A percentile compares a stretch with the other conserved stretches of the same genome.
Evolutionary conservation across 2,888 invertebrate genomes (phyloP).

Genomic region (Perizoma flavofasciatum): DNA sequence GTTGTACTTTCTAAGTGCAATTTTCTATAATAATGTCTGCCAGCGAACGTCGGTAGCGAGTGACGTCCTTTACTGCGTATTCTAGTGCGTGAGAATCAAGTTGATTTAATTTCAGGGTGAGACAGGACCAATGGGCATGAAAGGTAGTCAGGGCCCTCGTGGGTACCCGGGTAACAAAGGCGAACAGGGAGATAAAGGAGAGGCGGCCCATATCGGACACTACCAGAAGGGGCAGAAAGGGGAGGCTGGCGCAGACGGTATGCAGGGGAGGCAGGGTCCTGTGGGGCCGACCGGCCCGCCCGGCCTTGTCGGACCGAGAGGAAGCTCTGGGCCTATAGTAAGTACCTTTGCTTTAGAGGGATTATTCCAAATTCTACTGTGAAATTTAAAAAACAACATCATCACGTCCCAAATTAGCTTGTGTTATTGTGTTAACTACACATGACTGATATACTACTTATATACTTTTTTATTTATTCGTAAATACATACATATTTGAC

Average conservation of each 20-base stretch:
- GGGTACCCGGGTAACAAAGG: slow-evolving; percentile 88
- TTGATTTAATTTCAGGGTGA: slow-evolving; percentile 82
- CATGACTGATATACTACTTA: too few relatives aligned
- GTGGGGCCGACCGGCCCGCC: slow-evolving; percentile 85
- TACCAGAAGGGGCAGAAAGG: slow-evolving; percentile 93
- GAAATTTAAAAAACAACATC: too few relatives aligned
- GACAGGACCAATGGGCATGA: slow-evolving; percentile 87
- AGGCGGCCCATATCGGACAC: slow-evolving; percentile 88
- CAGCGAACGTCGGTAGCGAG: too few relatives aligned
- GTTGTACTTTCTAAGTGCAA: too few relatives aligned
- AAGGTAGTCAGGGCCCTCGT: slow-evolving; percentile 90
- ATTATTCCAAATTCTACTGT: too few relatives aligned
- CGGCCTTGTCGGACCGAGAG: slow-evolving; percentile 85
- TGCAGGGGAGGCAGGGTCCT: slow-evolving; percentile 85
- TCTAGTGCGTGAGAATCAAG: not conserved
- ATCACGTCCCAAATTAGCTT: too few relatives aligned
- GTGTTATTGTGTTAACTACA: too few relatives aligned
- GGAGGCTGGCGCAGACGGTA: slow-evolving; percentile 91
- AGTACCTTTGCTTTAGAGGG: slow-evolving; percentile 8
- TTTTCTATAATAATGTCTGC: too few relatives aligned
- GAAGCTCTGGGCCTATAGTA: slow-evolving; percentile 85
- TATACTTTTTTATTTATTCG: too few relatives aligned
- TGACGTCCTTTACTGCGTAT: too few relatives aligned
- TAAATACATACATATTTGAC: too few relatives aligned
- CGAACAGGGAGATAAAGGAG: slow-evolving; percentile 90